Conservation (phyloP, 1,140 invertebrate genomes). For the Ceratosolen fusciceps region DNA sequence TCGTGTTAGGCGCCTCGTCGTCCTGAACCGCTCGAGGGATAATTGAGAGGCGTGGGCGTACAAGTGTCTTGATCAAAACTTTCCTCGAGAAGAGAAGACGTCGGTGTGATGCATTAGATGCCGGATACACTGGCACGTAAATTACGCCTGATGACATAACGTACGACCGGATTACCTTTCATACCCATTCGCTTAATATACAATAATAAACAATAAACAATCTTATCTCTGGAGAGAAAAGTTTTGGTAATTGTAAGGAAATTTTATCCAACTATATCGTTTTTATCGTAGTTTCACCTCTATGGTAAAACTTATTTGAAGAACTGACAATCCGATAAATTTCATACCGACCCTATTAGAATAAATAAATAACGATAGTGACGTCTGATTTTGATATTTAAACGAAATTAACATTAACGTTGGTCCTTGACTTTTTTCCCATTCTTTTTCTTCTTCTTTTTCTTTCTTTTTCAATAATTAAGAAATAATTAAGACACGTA, state of each 20-base stretch:
- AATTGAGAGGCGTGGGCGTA: not conserved
- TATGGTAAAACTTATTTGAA: no score
- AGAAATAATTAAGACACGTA: no score
- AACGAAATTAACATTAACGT: no score
- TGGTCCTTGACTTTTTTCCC: no score
- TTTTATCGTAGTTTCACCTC: no score
- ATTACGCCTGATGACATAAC: slow-evolving; percentile 36
- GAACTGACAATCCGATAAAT: no score
- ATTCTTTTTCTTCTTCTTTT: no score
- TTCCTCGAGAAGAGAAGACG: slow-evolving; percentile 16
- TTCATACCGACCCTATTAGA: no score
- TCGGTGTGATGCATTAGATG: slow-evolving; percentile 46
- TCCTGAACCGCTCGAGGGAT: not conserved
- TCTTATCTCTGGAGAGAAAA: slow-evolving; percentile 14
- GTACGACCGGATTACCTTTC: slow-evolving; percentile 21
- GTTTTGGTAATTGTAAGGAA: slow-evolving; percentile 39
- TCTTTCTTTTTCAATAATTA: no score
- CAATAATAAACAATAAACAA: slow-evolving; percentile 14
- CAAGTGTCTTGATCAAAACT: slow-evolving; percentile 37
- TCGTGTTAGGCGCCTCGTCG: not conserved
- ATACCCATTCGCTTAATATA: not conserved
- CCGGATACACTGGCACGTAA: slow-evolving; percentile 46
- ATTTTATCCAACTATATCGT: slow-evolving; percentile 13
- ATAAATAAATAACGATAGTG: no score
- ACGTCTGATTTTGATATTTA: no score